Conservation (phyloP, 2,888 invertebrate genomes). For the Dynastes tityus region DNA sequence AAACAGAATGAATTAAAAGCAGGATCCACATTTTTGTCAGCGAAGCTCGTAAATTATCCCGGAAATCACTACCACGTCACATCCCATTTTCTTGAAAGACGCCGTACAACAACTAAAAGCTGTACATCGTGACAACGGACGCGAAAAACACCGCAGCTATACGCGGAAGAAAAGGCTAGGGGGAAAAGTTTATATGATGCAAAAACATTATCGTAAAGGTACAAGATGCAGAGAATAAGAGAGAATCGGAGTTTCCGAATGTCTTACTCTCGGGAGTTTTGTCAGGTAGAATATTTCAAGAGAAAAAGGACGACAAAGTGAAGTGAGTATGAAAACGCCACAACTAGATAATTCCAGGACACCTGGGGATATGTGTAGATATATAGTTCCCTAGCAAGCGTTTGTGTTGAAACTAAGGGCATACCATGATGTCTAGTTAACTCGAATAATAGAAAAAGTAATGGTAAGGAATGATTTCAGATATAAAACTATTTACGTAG, state of each 20-base stretch:
- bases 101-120: too few relatives aligned
- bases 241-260: slow-evolving; percentile 22
- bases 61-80: too few relatives aligned
- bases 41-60: too few relatives aligned
- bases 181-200: slow-evolving; percentile 33
- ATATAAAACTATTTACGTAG: too few relatives aligned
- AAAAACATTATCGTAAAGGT: slow-evolving; percentile 33
- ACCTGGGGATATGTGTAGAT: slow-evolving; percentile 11
- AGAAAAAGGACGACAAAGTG: slow-evolving; percentile 9
- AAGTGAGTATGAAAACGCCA: slow-evolving; percentile 35
- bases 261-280: slow-evolving; percentile 31
- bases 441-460: too few relatives aligned
- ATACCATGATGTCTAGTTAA: too few relatives aligned
- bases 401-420: slow-evolving; percentile 8
- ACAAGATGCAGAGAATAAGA: neutral
- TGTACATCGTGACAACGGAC: too few relatives aligned
- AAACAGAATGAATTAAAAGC: too few relatives aligned
- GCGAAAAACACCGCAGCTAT: too few relatives aligned
- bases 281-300: slow-evolving; percentile 21
- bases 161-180: neutral
- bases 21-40: too few relatives aligned
- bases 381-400: neutral
- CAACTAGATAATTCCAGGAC: neutral
- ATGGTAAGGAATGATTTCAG: too few relatives aligned
- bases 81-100: too few relatives aligned